These are phyloP conservation scores for Amphibalanus amphitrite DNA, from an alignment of 1,140 invertebrate species.

Conservation along the genomic window DNA sequence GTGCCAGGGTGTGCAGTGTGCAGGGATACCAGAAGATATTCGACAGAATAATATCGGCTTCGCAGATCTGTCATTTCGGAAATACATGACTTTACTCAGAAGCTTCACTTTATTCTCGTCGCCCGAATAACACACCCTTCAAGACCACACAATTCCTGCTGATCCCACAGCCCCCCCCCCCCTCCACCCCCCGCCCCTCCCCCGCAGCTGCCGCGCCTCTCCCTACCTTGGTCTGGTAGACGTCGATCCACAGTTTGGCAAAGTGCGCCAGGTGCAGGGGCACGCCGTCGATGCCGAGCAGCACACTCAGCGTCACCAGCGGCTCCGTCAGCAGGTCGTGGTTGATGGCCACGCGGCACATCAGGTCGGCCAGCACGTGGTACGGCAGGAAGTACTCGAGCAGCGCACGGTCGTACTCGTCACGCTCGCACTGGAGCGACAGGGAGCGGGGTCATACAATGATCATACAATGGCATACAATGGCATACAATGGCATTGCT, in stretches of 20 bases:
- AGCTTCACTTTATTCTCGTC: not conserved
- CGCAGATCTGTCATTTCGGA: not conserved
- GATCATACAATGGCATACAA: too few relatives aligned
- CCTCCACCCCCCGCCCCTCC: not conserved
- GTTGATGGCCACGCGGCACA: constrained; percentile 71
- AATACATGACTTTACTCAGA: not conserved
- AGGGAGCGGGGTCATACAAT: not conserved
- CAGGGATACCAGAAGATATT: too few relatives aligned
- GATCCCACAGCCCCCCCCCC: not conserved
- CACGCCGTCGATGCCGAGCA: constrained; percentile 69
- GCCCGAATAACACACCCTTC: not conserved
- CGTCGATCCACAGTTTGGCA: constrained; percentile 66
- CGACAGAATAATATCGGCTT: not conserved
- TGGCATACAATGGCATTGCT: too few relatives aligned
- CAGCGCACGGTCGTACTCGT: constrained; percentile 56
- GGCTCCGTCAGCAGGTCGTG: constrained; percentile 58
- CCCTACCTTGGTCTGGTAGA: constrained; percentile 47
- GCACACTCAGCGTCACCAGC: constrained; percentile 58
- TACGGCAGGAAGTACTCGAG: constrained; percentile 62
- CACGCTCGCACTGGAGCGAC: constrained; percentile 47
- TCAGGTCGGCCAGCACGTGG: constrained; percentile 65
- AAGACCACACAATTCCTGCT: not conserved
- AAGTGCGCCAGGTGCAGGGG: constrained; percentile 64
- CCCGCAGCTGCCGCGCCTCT: not conserved
- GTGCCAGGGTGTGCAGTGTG: too few relatives aligned